Base-by-base conservation (phyloP, 2,888 invertebrate genomes). In the Mythimna pallens region DNA sequence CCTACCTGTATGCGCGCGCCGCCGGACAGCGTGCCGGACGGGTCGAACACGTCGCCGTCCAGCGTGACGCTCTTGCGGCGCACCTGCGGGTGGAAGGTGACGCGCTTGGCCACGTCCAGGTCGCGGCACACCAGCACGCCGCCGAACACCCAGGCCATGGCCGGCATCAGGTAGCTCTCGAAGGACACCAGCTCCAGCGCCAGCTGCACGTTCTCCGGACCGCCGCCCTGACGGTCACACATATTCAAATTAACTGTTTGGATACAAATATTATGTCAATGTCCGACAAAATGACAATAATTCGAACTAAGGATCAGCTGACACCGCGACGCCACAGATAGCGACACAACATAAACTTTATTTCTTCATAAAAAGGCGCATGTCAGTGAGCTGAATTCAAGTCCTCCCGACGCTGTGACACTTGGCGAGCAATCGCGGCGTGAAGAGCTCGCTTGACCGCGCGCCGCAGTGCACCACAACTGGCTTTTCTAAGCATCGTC, bases 1-100 rank as follows among this genome's bases (percentile, higher is more conserved):
- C 97, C 82, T 0, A 96, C 96, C 93, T 97, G 97, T 8, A 96
- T 96, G 57, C 96, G 90, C 0, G 98, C 97, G 90, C 99, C 99
- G 88, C 99, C 99, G 70, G 98, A 97, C 52, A 99, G 96, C 12
- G 98, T 98, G 86, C 99, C 99, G 66, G 97, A 96, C 0, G 99
- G 99, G 94, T 99, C 99, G 84, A 98, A 98, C 52, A 98, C 97
- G 92, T 99, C 99, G 0, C 99, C 99, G 83, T 98, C 99, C 7
- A 99, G 93, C 1, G 99, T 99, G 34, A 99, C 98, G 89, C 97
- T 97, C 79, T 97, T 97, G 54, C 97, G 97, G 84, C 96, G 95
- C 74, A 98, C 97, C 64, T 95, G 93, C 17, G 96, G 96, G 93
- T 99, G 97, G 93, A 98, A 99, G 7, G 98, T 97, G 6, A 99